These are phyloP conservation scores for Paratilapia polleni DNA, from an alignment of 2,113 vertebrate species.

Conservation along the genomic window DNA sequence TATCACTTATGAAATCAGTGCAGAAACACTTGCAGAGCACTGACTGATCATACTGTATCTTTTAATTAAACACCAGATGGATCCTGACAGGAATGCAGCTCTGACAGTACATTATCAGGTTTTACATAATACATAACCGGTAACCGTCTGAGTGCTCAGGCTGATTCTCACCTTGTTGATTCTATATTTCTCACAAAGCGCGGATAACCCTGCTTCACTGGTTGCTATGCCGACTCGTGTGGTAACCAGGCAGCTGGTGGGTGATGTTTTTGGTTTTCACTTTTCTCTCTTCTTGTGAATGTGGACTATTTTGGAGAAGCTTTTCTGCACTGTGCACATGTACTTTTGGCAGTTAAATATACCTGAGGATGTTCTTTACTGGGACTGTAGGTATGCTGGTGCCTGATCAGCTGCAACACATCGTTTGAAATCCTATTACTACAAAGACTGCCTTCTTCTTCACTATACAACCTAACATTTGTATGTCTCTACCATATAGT, in stretches of 20 bases:
- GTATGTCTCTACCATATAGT: not conserved
- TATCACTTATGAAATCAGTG: not conserved
- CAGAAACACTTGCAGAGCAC: not conserved
- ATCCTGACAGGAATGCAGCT: not conserved
- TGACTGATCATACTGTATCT: not conserved
- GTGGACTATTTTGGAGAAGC: not conserved
- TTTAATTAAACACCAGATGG: not conserved
- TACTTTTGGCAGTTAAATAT: not conserved
- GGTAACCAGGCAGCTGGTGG: slow-evolving; percentile 53
- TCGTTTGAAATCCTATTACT: not conserved
- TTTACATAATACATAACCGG: slow-evolving; percentile 13
- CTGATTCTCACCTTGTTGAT: slow-evolving; percentile 17
- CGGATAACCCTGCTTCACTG: slow-evolving; percentile 23
- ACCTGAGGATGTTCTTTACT: not conserved
- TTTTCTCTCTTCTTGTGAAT: slow-evolving; percentile 13
- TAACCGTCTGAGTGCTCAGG: not conserved
- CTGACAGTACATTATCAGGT: not conserved
- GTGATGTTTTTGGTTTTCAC: slow-evolving; percentile 20
- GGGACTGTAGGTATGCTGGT: not conserved
- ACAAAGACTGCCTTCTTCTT: not conserved
- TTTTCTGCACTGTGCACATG: not conserved
- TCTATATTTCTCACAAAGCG: slow-evolving; percentile 30
- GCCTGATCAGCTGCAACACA: not conserved
- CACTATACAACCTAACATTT: not conserved
- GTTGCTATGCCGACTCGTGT: slow-evolving; percentile 59